Evolutionary conservation across 2,888 invertebrate genomes (phyloP).

Genomic region (Geophilus truncorum): DNA sequence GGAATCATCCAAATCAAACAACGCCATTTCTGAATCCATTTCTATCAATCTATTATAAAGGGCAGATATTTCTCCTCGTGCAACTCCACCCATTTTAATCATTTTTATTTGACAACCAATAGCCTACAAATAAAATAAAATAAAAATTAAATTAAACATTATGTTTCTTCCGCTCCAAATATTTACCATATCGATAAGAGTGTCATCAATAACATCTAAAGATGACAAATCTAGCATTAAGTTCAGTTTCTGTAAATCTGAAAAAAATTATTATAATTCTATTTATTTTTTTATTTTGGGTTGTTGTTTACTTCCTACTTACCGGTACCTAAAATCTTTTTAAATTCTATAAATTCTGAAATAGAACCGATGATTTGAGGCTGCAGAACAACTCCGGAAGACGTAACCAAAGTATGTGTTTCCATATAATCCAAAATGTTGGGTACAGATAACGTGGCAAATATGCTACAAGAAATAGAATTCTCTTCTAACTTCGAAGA

Average conservation of each 20-base stretch:
- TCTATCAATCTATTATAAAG: background rate
- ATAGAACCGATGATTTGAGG: background rate
- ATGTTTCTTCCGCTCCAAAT: too few species aligned
- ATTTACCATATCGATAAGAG: background rate
- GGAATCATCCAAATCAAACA: background rate
- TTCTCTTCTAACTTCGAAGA: background rate
- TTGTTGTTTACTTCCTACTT: too few species aligned
- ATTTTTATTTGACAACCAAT: background rate
- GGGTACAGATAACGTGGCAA: background rate
- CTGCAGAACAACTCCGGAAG: background rate
- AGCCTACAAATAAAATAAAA: background rate
- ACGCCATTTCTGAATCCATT: background rate
- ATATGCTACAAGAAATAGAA: background rate
- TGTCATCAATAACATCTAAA: background rate
- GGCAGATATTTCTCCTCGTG: background rate
- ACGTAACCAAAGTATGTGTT: background rate
- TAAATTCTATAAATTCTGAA: background rate
- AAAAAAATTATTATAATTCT: background rate
- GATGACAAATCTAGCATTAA: background rate
- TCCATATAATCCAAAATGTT: background rate
- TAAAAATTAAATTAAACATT: too few species aligned
- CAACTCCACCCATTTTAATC: background rate
- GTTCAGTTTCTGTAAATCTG: background rate
- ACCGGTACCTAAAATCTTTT: background rate
- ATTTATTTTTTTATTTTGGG: too few species aligned